phyloP scores from a whole-genome alignment of 2,797 vertebrate genomes.

The Botia kubotai region DNA sequence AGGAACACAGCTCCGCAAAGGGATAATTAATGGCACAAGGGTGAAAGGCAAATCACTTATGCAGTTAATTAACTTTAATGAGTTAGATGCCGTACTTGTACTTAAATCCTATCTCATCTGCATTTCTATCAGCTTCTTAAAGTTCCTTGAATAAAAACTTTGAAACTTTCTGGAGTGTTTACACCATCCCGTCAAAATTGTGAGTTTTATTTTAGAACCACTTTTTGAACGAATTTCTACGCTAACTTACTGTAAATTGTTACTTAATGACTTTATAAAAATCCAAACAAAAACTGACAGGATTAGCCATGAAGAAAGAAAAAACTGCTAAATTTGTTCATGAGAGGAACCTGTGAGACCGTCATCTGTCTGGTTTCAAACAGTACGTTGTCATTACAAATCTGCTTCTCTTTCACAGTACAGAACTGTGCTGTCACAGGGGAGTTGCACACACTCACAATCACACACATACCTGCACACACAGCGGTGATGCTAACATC shows the following conservation, averaged over 20 bases:
- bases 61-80: not conserved
- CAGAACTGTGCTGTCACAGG: not conserved
- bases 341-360: constrained; percentile 3
- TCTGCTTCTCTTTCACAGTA: not conserved
- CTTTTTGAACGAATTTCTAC: not conserved
- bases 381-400: constrained; percentile 15
- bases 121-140: not conserved
- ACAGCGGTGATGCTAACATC: constrained; percentile 34
- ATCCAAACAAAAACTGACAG: not conserved
- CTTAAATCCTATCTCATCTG: not conserved
- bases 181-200: not conserved
- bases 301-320: not conserved
- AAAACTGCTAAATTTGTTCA: constrained; percentile 14
- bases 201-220: not conserved
- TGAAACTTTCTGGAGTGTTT: not conserved
- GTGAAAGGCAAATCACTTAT: too few species aligned
- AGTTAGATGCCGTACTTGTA: not conserved
- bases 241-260: not conserved
- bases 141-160: not conserved
- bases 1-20: too few species aligned
- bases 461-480: constrained; percentile 37
- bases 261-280: not conserved
- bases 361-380: not conserved
- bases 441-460: constrained; percentile 30
- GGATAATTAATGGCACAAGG: too few species aligned